Evolutionary conservation across 2,888 invertebrate species (phyloP).

Genomic region (Andrena praecox): DNA sequence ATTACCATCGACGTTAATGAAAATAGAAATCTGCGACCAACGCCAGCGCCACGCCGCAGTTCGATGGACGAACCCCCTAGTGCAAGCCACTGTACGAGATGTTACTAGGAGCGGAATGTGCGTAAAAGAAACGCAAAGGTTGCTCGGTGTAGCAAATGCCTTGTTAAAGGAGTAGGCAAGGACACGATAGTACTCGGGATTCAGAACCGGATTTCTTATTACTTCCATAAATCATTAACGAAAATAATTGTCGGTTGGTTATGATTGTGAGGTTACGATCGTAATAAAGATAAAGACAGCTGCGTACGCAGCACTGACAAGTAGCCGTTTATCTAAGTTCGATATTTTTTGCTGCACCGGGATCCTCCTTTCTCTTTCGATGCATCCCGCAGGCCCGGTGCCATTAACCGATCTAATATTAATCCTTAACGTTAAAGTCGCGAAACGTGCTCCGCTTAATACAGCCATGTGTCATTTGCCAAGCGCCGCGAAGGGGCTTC

Average conservation of each 20-base stretch:
- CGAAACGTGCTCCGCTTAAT: neutral
- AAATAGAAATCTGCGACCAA: neutral
- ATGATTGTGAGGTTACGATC: slow-evolving; percentile 47
- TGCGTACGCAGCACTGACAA: slow-evolving; percentile 12
- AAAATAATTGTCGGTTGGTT: slow-evolving; percentile 62
- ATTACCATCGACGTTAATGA: slow-evolving; percentile 50
- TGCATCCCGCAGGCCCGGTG: neutral
- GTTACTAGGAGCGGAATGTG: slow-evolving; percentile 54
- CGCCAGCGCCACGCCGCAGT: slow-evolving; percentile 9
- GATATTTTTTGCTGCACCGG: slow-evolving; percentile 1
- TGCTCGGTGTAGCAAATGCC: slow-evolving; percentile 39
- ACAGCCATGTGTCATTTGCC: neutral
- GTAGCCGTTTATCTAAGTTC: slow-evolving; percentile 18
- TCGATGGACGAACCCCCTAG: slow-evolving; percentile 27
- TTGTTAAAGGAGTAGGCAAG: slow-evolving; percentile 51
- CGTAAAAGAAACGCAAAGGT: slow-evolving; percentile 36
- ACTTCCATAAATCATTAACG: slow-evolving; percentile 65
- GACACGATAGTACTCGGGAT: slow-evolving; percentile 41
- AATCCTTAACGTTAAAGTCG: neutral
- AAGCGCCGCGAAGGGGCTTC: neutral
- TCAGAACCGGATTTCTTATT: slow-evolving; percentile 59
- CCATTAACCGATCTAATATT: neutral
- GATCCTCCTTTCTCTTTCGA: neutral
- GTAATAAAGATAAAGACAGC: slow-evolving; percentile 50
- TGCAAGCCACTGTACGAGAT: slow-evolving; percentile 1